Base-by-base conservation (phyloP, 92 coral and sea anemone species). In the Epizoanthus stellaris region DNA sequence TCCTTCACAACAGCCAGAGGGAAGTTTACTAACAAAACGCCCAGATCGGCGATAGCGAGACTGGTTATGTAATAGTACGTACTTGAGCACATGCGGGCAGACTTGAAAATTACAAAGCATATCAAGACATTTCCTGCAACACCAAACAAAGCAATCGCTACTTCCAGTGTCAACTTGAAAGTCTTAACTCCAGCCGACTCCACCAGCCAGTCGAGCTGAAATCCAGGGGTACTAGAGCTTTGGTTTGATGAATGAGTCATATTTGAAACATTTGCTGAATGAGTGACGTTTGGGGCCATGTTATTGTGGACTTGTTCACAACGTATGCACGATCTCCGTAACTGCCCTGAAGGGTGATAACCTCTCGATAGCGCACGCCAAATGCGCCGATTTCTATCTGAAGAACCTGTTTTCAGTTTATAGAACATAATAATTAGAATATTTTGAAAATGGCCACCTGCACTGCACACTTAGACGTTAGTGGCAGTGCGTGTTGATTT, bases 1-100 rank as follows among this genome's bases (percentile, higher is more conserved):
- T 87, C 88, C 60, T 85, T 71, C 9, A 85, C 62, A 47, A 85
- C 89, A 3, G 85, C 75, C 25, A 90, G 15, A 4, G 98, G 98
- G 68, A 82, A 92, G 76, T 89, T 88, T n/a, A 92, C 34, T 10
- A 88, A 57, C 15, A 94, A 75, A 47, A 94, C 92, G 6, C 98
- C 98, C 80, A 88, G 62, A 73, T 94, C 98, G 34, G 98, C 93
- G 6, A 92, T 85, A 76, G 98, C 93, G 45, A 94, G 91, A 67
- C 90, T 92, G 42, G 85, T 73, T 63, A 94, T 64, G 65, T 92
- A 88, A 74, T 71, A 80, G 76, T 94, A 90, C 89, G 93, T 94
- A 0, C 85, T 77, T 16, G 98, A 87, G 70, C 81, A 90, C 84
- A 93, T 84, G 49, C 70, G 86, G 52, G 90, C 77, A 17, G 89